Percentiles rank a stretch among this genome's conserved stretches.
Evolutionary conservation across 2,888 invertebrate genomes (phyloP).

Genomic region (Trissoscelio sp.): DNA sequence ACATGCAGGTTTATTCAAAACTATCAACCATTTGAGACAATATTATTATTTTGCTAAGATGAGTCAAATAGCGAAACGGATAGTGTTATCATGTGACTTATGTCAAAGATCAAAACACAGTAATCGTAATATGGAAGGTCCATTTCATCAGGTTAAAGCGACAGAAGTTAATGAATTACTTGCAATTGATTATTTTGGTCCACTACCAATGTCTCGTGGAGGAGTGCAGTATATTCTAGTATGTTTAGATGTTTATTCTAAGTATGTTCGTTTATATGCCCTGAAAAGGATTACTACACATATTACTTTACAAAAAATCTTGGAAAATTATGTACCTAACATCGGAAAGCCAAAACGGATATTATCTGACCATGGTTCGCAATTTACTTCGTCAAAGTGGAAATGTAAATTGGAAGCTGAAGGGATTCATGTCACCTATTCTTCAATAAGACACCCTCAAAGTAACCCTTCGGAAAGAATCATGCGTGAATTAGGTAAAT

Average conservation of each 20-base stretch:
- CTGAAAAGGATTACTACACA: not conserved
- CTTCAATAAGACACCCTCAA: not conserved
- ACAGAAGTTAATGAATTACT: slow-evolving; percentile 3
- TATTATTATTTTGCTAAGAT: slow-evolving; percentile 7
- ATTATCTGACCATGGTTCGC: not conserved
- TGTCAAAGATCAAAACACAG: not conserved
- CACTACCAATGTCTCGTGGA: not conserved
- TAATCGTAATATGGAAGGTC: not conserved
- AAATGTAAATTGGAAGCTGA: not conserved
- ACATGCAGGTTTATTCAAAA: slow-evolving; percentile 54
- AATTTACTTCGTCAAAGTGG: not conserved
- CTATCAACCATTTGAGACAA: not conserved
- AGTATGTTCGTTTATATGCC: not conserved
- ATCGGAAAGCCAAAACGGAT: not conserved
- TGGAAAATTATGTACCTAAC: not conserved
- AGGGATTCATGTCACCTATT: not conserved
- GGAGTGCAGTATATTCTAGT: not conserved
- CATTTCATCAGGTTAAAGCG: not conserved
- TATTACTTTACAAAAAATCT: not conserved
- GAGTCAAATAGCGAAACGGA: not conserved
- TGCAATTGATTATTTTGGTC: not conserved
- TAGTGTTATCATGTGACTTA: slow-evolving; percentile 2
- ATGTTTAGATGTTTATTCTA: slow-evolving; percentile 1
- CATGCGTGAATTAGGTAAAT: not conserved
- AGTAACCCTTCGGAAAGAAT: not conserved